Percentiles rank a stretch among this genome's conserved stretches.
phyloP scores from a whole-genome alignment of 2,888 invertebrate species.

The Melanophora roralis region DNA sequence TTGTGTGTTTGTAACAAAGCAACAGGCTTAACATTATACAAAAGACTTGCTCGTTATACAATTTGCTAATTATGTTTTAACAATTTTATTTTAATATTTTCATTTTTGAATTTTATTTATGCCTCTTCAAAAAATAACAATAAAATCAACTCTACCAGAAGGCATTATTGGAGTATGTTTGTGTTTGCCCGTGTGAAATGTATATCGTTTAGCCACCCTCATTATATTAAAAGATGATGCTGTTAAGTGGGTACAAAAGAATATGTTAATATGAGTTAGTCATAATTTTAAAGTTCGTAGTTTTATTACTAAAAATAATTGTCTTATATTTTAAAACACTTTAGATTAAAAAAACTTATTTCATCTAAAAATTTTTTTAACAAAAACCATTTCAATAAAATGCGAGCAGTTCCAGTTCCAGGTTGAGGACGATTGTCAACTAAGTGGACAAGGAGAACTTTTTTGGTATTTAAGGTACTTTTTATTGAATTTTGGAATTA shows the following conservation, averaged over 20 bases:
- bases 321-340: no score
- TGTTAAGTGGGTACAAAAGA: background rate
- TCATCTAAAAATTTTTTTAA: no score
- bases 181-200: no score
- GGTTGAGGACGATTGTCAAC: no score
- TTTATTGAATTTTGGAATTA: no score
- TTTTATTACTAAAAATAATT: no score
- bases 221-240: constrained; percentile 15
- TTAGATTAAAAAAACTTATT: no score
- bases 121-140: constrained; percentile 11
- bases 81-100: constrained; percentile 45
- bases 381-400: no score
- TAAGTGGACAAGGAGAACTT: no score
- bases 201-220: constrained; percentile 6
- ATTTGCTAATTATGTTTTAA: constrained; percentile 61
- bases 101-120: constrained; percentile 20
- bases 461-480: no score
- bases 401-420: no score
- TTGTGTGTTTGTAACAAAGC: constrained; percentile 9
- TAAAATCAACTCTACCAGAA: background rate
- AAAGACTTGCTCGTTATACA: background rate
- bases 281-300: background rate
- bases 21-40: constrained; percentile 39
- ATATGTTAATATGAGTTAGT: background rate
- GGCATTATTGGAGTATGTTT: background rate